phyloP scores from a whole-genome alignment of 2,113 vertebrate species.

The Vireo altiloquus region DNA sequence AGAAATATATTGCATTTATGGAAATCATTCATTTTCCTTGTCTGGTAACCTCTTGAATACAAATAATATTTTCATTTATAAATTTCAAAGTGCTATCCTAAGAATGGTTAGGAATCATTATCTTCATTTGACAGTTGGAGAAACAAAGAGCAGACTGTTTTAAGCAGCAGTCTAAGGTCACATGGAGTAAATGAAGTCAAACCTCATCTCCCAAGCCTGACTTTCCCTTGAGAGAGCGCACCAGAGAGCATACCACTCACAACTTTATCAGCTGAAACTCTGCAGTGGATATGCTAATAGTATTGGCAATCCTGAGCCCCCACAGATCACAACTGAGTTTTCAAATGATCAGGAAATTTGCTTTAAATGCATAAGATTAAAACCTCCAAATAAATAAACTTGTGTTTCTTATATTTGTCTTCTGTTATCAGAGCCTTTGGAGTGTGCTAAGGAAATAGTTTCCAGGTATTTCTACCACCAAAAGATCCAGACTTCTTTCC shows the following conservation, averaged over 20 bases:
- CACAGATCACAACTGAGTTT: neutral
- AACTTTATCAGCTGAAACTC: conserved; percentile 34
- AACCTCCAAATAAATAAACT: neutral
- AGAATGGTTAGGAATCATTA: conserved; percentile 56
- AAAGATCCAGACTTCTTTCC: neutral
- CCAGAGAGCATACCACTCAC: neutral
- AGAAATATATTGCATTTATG: conserved; percentile 41
- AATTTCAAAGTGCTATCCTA: conserved; percentile 44
- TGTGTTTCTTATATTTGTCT: neutral
- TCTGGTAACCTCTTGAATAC: conserved; percentile 42
- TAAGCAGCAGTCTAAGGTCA: conserved; percentile 45
- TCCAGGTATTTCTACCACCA: neutral
- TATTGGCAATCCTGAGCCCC: neutral
- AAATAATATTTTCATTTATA: conserved; percentile 60
- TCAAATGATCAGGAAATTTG: neutral
- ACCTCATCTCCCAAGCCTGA: neutral
- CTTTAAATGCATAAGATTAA: neutral
- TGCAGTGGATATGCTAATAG: neutral
- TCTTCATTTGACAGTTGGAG: conserved; percentile 53
- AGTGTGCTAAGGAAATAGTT: neutral
- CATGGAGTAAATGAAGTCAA: conserved; percentile 50
- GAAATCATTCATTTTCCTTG: conserved; percentile 43
- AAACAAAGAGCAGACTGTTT: conserved; percentile 55
- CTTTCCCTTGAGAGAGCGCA: conserved; percentile 15
- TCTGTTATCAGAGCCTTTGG: neutral